These are phyloP conservation scores for Passer montanus DNA, from an alignment of 2,113 vertebrate genomes.

Conservation along the genomic window DNA sequence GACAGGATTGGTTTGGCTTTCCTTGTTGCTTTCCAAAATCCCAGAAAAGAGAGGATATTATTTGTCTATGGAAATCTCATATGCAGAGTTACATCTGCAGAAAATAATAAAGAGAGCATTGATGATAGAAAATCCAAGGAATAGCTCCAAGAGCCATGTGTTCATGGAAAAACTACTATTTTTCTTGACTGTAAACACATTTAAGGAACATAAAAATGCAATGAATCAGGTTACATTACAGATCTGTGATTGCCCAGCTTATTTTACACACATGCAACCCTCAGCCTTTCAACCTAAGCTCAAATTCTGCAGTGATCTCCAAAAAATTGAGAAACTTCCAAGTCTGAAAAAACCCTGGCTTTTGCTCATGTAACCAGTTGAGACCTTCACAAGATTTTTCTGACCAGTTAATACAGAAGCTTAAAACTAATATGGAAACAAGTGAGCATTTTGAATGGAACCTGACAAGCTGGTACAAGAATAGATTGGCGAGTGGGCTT, in stretches of 20 bases:
- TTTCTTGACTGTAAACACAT: not conserved
- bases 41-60: conserved; percentile 19
- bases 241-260: not conserved
- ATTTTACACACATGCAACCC: not conserved
- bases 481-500: not conserved
- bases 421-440: not conserved
- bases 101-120: conserved; percentile 4
- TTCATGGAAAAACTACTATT: not conserved
- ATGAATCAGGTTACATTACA: not conserved
- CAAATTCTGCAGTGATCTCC: not conserved
- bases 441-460: not conserved
- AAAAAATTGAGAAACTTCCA: not conserved
- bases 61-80: not conserved
- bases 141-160: not conserved
- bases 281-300: not conserved
- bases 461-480: not conserved
- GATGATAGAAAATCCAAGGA: not conserved
- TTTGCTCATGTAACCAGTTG: not conserved
- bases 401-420: not conserved
- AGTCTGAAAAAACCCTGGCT: not conserved
- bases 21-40: not conserved
- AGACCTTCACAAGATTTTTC: not conserved
- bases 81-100: not conserved
- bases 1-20: not conserved
- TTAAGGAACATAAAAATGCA: not conserved